These are phyloP conservation scores for Polypterus senegalus DNA, from an alignment of 2,113 vertebrate species.

Conservation along the genomic window DNA sequence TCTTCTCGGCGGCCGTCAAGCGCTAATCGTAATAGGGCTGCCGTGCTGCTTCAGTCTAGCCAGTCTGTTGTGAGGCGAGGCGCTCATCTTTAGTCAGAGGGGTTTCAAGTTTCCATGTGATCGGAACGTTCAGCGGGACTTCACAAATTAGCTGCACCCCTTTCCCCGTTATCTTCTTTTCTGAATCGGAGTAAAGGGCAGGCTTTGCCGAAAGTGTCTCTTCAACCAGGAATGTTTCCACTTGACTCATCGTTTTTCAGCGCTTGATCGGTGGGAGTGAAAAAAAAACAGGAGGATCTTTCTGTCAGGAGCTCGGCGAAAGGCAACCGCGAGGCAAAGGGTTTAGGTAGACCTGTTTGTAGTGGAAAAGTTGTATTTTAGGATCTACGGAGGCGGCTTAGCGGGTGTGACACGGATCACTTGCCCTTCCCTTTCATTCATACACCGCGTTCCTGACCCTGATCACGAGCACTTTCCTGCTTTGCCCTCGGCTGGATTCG, in stretches of 20 bases:
- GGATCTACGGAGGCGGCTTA: conserved; percentile 33
- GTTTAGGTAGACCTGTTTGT: conserved; percentile 23
- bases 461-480: too few relatives aligned
- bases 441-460: too few relatives aligned
- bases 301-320: background rate
- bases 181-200: conserved; percentile 16
- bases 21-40: background rate
- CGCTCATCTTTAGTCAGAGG: background rate
- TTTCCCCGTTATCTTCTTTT: background rate
- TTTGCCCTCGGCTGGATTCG: too few relatives aligned
- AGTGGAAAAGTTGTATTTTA: conserved; percentile 39
- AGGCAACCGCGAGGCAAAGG: conserved; percentile 9
- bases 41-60: background rate
- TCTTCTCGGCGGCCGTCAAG: background rate
- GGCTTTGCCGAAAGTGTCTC: conserved; percentile 10
- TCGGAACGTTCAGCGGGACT: background rate
- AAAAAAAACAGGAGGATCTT: background rate
- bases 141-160: background rate
- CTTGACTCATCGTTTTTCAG: background rate
- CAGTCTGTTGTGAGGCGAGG: background rate
- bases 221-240: conserved; percentile 27
- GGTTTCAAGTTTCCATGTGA: background rate
- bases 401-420: conserved; percentile 15
- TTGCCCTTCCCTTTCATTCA: too few relatives aligned
- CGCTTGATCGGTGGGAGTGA: background rate